These are phyloP conservation scores for Brachirus orientalis DNA, from an alignment of 2,113 vertebrate genomes.

Conservation along the genomic window DNA sequence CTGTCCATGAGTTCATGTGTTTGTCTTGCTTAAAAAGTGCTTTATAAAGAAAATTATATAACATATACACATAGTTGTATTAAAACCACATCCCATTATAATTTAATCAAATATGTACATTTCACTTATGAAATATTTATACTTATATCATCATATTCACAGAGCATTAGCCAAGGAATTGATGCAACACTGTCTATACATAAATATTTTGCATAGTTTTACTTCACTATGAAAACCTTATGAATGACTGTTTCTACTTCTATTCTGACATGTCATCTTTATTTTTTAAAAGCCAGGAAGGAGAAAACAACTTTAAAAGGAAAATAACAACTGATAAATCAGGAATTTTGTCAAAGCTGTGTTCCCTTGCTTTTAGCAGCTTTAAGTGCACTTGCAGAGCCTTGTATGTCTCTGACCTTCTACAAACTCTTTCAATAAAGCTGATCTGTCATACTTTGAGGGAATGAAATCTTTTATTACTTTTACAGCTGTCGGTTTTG, in stretches of 20 bases:
- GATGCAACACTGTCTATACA: no score
- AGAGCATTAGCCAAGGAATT: neutral
- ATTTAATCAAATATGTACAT: no score
- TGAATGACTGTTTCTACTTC: no score
- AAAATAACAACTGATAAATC: neutral
- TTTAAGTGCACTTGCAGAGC: constrained; percentile 6
- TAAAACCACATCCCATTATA: no score
- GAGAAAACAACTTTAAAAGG: neutral
- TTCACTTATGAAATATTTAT: no score
- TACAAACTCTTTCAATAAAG: constrained; percentile 7
- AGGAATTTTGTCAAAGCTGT: neutral
- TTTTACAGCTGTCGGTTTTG: neutral
- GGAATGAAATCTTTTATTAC: neutral
- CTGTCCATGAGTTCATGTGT: no score
- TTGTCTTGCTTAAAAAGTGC: no score
- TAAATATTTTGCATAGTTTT: neutral
- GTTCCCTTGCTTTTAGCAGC: neutral
- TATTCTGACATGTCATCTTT: neutral
- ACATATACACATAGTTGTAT: no score
- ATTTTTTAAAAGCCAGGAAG: neutral
- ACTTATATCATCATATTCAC: neutral
- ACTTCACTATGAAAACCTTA: neutral
- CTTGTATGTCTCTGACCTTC: constrained; percentile 7
- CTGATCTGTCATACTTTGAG: neutral
- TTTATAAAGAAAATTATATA: no score